A percentile compares a stretch with the other conserved stretches of the same genome.
Evolutionary conservation across 2,888 invertebrate genomes (phyloP).

Genomic region (Ganaspis brasiliensis): DNA sequence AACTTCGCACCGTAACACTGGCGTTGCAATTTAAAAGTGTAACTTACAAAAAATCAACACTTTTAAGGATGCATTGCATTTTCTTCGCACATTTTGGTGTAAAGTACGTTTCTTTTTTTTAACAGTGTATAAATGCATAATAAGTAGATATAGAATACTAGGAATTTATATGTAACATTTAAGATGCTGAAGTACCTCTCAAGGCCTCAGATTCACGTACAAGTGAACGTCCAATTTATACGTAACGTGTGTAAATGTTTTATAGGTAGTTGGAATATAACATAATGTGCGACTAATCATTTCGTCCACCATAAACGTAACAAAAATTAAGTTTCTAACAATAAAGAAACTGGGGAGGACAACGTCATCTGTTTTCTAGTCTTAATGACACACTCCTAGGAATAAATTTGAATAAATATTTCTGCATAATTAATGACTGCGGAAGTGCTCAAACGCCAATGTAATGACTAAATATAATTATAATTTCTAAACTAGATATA

Average conservation of each 20-base stretch:
- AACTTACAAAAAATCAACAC: too few species aligned
- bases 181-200: neutral
- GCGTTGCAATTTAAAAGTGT: too few species aligned
- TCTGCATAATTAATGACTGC: conserved; percentile 10
- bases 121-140: neutral
- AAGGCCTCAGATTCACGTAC: conserved; percentile 4
- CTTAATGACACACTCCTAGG: neutral
- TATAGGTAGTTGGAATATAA: conserved; percentile 7
- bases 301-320: neutral
- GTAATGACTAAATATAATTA: conserved; percentile 16
- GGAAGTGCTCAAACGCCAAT: conserved; percentile 8
- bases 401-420: conserved; percentile 39
- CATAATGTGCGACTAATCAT: neutral
- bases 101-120: too few species aligned
- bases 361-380: neutral
- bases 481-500: conserved; percentile 6
- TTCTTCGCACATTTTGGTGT: too few species aligned
- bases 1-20: too few species aligned
- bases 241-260: conserved; percentile 21
- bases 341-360: neutral
- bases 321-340: conserved; percentile 4
- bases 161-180: conserved; percentile 2
- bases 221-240: conserved; percentile 9
- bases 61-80: too few species aligned
- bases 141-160: neutral